These are phyloP conservation scores for Gymnothorax javanicus DNA, from an alignment of 2,797 vertebrate genomes.

Conservation along the genomic window DNA sequence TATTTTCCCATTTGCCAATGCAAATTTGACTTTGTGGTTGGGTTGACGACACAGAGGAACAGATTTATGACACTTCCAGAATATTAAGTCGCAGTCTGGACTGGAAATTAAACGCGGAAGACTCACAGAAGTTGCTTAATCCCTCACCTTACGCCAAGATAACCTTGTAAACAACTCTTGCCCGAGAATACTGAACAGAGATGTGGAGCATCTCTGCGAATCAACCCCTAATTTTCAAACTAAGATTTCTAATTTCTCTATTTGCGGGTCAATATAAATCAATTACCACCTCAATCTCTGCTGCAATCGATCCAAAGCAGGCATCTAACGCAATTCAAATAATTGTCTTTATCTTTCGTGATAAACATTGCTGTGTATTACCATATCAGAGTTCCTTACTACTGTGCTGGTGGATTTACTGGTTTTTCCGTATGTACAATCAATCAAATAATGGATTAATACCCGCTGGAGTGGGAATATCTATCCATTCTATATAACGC, in stretches of 20 bases:
- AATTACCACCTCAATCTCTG: neutral
- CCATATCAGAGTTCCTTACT: neutral
- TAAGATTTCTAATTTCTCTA: neutral
- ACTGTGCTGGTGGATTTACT: neutral
- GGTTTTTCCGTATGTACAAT: too few relatives aligned
- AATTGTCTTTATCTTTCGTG: neutral
- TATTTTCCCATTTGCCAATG: slow-evolving; percentile 97
- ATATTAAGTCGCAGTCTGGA: slow-evolving; percentile 87
- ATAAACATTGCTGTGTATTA: neutral
- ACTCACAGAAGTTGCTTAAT: slow-evolving; percentile 76
- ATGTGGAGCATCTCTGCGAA: slow-evolving; percentile 18
- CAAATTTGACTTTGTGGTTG: slow-evolving; percentile 94
- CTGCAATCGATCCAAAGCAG: neutral
- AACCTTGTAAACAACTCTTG: slow-evolving; percentile 48
- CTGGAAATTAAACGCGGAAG: slow-evolving; percentile 42
- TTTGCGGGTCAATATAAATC: slow-evolving; percentile 15
- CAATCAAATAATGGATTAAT: too few relatives aligned
- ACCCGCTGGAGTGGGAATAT: too few relatives aligned
- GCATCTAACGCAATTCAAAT: neutral
- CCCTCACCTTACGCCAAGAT: slow-evolving; percentile 68
- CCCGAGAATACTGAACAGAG: slow-evolving; percentile 16
- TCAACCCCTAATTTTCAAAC: neutral
- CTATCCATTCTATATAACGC: too few relatives aligned
- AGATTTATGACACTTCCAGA: slow-evolving; percentile 81
- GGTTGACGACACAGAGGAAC: slow-evolving; percentile 90